Evolutionary conservation across 2,888 invertebrate genomes (phyloP), one percentile per base, ranked within the genome.

Genomic region (Rhagium mordax): DNA sequence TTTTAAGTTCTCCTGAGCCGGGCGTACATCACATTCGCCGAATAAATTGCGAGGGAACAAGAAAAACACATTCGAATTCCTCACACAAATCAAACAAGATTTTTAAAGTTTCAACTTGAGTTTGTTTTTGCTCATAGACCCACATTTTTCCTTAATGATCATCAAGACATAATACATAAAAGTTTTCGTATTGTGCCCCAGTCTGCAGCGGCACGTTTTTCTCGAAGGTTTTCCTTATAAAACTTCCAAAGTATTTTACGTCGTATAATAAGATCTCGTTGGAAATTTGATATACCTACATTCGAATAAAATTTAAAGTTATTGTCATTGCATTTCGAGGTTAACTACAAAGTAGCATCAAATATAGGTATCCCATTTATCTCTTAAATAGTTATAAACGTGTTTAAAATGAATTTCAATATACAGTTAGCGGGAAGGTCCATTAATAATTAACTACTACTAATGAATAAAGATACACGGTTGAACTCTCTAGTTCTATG

Each of bases 61-160:
- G 75, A 67, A 72, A 78, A 79, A 75, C 78, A 75, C 79, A 79
- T 79, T 76, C 64, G 71, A 72, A 75, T 78, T 70, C 64, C 29
- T 62, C 67, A 69, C 76, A 78, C 78, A 79, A 79, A 78, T 78
- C 78, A 78, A 79, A 75, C 75, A 74, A 69, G 72, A 59, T 60
- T 74, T 75, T 74, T 72, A 70, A 70, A 69, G 69, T 62, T 70
- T 70, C 62, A 41, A 47, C 62, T 49, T 48, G 24, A 62, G 62
- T 62, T 62, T 49, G 13, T 60, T 70, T 24, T 68, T 49, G 24
- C 48, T 27, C 48, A 53, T 21, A 48, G n/a, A 62, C 47, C 18
- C 55, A 53, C 49, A 70, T 70, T 59, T 41, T 49, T 69, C 62
- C 69, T 48, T 62, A 62, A 62, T 62, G 62, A 70, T 70, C 60